Evolutionary conservation across 2,113 vertebrate species (phyloP).

Genomic region (Scytalopus superciliaris): DNA sequence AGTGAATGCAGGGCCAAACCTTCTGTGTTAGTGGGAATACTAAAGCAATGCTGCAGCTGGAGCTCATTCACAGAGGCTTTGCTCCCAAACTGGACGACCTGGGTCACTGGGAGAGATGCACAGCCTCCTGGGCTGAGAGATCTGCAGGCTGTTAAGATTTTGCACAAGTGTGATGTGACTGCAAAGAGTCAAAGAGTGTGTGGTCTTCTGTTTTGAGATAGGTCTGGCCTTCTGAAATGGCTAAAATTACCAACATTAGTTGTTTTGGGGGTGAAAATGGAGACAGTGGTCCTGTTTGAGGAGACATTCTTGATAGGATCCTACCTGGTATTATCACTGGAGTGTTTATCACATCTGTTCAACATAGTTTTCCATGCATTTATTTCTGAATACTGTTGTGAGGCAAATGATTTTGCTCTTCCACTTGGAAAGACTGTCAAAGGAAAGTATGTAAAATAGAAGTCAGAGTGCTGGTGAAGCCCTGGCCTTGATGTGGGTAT

Average conservation of each 20-base stretch:
- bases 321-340: neutral
- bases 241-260: neutral
- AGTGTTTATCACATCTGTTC: neutral
- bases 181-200: neutral
- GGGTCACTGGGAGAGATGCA: neutral
- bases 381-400: neutral
- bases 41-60: neutral
- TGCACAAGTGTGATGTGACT: neutral
- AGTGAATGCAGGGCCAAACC: neutral
- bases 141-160: neutral
- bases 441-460: neutral
- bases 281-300: neutral
- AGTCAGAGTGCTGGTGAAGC: neutral
- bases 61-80: neutral
- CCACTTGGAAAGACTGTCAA: neutral
- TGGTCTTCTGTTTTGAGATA: neutral
- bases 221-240: neutral
- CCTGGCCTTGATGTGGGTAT: neutral
- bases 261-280: neutral
- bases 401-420: neutral
- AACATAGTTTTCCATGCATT: neutral
- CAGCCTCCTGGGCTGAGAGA: rapidly evolving
- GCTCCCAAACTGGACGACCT: neutral
- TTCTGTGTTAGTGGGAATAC: neutral
- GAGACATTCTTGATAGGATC: neutral